phyloP scores from a whole-genome alignment of 2,888 invertebrate genomes.

The Parnassius smintheus region DNA sequence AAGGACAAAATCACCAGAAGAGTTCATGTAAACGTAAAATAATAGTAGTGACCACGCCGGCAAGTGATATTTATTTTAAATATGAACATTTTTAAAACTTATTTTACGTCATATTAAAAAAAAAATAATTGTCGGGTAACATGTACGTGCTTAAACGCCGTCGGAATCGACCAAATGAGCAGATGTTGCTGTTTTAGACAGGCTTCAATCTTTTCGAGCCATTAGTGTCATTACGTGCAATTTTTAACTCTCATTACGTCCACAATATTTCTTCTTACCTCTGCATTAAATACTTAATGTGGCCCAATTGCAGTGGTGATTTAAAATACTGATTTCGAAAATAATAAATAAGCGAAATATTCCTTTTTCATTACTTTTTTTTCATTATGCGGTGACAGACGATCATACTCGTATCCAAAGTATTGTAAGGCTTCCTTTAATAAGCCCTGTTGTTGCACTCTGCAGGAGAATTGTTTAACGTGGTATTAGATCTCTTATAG shows the following conservation, averaged over 20 bases:
- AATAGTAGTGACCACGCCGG: background rate
- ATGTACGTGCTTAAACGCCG: background rate
- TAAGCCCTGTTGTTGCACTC: too few species aligned
- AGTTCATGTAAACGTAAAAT: too few species aligned
- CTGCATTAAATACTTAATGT: slow-evolving; percentile 8
- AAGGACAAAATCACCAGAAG: too few species aligned
- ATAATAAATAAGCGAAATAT: too few species aligned
- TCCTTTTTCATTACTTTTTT: too few species aligned
- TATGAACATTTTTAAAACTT: background rate
- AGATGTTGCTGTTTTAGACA: slow-evolving; percentile 10
- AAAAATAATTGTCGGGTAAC: background rate
- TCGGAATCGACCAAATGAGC: slow-evolving; percentile 3
- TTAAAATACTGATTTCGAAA: too few species aligned
- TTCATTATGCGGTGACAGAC: too few species aligned
- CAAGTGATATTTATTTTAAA: slow-evolving; percentile 2
- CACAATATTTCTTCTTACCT: background rate
- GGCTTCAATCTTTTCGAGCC: slow-evolving; percentile 2
- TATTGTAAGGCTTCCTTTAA: too few species aligned
- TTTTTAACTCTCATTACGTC: slow-evolving; percentile 14
- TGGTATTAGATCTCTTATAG: too few species aligned
- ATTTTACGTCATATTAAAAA: background rate
- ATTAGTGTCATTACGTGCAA: slow-evolving; percentile 8
- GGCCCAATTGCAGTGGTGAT: slow-evolving; percentile 1
- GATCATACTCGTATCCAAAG: too few species aligned
- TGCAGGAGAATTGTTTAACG: too few species aligned